Percentiles rank a stretch among this genome's conserved stretches.
phyloP scores from a whole-genome alignment of 2,888 invertebrate genomes.

The Eilema depressum region DNA sequence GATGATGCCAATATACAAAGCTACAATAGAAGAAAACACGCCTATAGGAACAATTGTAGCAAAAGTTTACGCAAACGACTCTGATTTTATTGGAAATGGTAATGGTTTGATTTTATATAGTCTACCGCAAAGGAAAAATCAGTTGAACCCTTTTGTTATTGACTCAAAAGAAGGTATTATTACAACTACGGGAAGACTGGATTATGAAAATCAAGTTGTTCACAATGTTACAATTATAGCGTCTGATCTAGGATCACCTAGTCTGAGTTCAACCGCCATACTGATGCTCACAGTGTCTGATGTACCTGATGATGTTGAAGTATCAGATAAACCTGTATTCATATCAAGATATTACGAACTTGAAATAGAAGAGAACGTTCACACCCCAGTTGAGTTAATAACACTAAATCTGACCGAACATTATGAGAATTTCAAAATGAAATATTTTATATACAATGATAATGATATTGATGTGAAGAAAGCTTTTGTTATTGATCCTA shows the following conservation, averaged over 20 bases:
- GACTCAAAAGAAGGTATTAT: constrained; percentile 95
- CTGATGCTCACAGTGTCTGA: constrained; percentile 90
- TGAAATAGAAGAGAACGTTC: constrained; percentile 93
- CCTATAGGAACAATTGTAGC: constrained; percentile 91
- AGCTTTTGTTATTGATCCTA: constrained; percentile 91
- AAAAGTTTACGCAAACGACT: constrained; percentile 93
- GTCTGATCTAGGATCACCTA: constrained; percentile 94
- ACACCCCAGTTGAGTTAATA: constrained; percentile 91
- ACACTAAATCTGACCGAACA: constrained; percentile 92
- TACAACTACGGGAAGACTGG: constrained; percentile 90
- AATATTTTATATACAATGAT: constrained; percentile 88
- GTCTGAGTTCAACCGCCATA: constrained; percentile 92
- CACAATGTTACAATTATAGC: constrained; percentile 94
- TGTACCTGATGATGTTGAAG: constrained; percentile 87
- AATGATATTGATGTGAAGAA: constrained; percentile 87
- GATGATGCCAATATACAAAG: constrained; percentile 91
- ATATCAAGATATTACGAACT: constrained; percentile 92
- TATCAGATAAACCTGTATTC: constrained; percentile 84
- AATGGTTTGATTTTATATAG: constrained; percentile 94
- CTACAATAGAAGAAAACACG: constrained; percentile 91
- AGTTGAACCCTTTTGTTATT: constrained; percentile 90
- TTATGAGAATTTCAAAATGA: constrained; percentile 88
- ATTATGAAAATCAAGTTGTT: constrained; percentile 89
- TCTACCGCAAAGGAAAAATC: constrained; percentile 89
- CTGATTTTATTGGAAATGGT: constrained; percentile 94